Percentiles rank a stretch among this genome's conserved stretches.
phyloP scores from a whole-genome alignment of 1,140 invertebrate genomes.

The Nebria ingens region DNA sequence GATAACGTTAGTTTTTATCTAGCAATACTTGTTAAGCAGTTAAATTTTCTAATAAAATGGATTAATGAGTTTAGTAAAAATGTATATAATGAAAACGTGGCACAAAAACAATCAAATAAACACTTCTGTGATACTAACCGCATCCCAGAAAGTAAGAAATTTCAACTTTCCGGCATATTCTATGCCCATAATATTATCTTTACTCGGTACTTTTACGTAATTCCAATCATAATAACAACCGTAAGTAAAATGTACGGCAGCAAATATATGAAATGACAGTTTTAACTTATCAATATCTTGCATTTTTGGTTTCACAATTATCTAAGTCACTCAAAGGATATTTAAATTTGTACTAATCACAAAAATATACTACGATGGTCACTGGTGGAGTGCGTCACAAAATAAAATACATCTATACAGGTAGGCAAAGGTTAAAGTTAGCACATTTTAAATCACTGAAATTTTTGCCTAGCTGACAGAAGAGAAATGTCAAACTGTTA shows the following conservation, averaged over 20 bases:
- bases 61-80: no score
- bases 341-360: no score
- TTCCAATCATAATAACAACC: slow-evolving; percentile 63
- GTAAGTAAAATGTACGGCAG: slow-evolving; percentile 55
- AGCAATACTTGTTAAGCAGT: no score
- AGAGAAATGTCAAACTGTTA: neutral
- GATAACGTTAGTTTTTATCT: no score
- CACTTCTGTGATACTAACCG: no score
- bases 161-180: slow-evolving; percentile 66
- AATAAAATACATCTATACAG: no score
- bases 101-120: no score
- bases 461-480: neutral
- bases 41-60: no score
- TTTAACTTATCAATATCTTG: slow-evolving; percentile 26
- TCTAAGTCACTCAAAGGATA: no score
- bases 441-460: neutral
- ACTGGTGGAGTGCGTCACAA: no score
- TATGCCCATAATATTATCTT: slow-evolving; percentile 20
- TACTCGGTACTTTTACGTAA: slow-evolving; percentile 51
- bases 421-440: neutral
- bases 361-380: no score
- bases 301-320: neutral
- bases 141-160: slow-evolving; percentile 77
- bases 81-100: no score
- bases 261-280: slow-evolving; percentile 50